Percentiles rank a stretch among this genome's conserved stretches.
Conservation (phyloP, 2,797 vertebrate genomes). For the Acomys russatus region DNA sequence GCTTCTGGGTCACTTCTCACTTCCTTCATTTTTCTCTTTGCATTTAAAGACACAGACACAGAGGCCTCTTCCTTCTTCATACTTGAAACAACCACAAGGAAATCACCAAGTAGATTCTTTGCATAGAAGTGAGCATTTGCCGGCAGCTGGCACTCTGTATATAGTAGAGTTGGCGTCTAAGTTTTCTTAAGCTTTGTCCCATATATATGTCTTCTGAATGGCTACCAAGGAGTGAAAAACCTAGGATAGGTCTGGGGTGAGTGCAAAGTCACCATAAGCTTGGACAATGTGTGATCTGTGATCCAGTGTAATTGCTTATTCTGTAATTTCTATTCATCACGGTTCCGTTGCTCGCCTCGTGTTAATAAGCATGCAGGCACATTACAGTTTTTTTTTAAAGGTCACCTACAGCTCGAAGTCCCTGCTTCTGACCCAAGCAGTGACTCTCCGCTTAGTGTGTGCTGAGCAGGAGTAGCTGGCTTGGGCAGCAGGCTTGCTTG, state of each 20-base stretch:
- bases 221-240: neutral
- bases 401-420: neutral
- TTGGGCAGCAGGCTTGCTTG: neutral
- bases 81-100: neutral
- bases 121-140: neutral
- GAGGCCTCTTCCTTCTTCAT: neutral
- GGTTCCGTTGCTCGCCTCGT: neutral
- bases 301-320: neutral
- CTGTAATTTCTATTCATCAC: neutral
- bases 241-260: neutral
- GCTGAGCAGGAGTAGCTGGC: neutral
- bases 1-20: constrained; percentile 17
- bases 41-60: constrained; percentile 2
- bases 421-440: neutral
- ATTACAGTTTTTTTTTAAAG: neutral
- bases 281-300: neutral
- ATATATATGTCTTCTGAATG: accelerated
- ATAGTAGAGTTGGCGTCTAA: neutral
- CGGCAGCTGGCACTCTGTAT: neutral
- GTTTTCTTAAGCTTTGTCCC: neutral
- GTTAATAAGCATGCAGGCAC: neutral
- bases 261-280: accelerated
- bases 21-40: neutral
- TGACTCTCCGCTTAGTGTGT: neutral
- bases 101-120: constrained; percentile 5